Conservation (phyloP, 2,113 vertebrate species). For the Myotis lucifugus region DNA sequence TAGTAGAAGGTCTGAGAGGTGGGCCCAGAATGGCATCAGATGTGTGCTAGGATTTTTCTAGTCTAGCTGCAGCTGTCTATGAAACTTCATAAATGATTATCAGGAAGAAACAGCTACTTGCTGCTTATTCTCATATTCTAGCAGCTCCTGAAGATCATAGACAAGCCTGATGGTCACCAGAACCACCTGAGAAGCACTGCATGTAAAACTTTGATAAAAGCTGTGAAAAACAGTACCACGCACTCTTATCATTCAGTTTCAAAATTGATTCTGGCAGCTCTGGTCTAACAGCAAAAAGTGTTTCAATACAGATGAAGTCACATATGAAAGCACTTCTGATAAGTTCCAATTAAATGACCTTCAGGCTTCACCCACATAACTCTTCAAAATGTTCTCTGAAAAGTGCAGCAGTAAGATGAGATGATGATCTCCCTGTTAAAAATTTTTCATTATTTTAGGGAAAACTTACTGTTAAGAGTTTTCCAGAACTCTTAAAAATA, state of each 20-base stretch:
- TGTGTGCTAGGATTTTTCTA: constrained; percentile 93
- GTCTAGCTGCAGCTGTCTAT: constrained; percentile 91
- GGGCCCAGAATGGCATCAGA: constrained; percentile 92
- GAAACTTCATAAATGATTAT: constrained; percentile 91
- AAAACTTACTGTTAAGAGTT: constrained; percentile 78
- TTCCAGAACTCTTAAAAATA: constrained; percentile 66
- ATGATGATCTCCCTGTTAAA: neutral
- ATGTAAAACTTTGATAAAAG: constrained; percentile 71
- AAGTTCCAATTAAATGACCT: constrained; percentile 24
- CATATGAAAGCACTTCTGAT: constrained; percentile 70
- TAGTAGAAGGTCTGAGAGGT: constrained; percentile 89
- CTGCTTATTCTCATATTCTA: constrained; percentile 93
- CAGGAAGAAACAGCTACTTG: constrained; percentile 92
- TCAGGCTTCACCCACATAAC: constrained; percentile 10
- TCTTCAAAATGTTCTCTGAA: constrained; percentile 46
- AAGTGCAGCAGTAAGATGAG: neutral
- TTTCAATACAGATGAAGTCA: constrained; percentile 92
- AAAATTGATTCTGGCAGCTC: constrained; percentile 71
- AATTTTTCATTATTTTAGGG: constrained; percentile 81
- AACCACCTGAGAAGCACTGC: constrained; percentile 92
- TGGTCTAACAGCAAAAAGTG: constrained; percentile 88
- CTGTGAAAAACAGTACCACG: constrained; percentile 43
- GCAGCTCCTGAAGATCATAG: constrained; percentile 93
- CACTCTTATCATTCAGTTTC: neutral
- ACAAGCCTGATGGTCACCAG: constrained; percentile 92